Base-by-base conservation (phyloP, 2,113 vertebrate genomes). In the Psittacara wagleri region DNA sequence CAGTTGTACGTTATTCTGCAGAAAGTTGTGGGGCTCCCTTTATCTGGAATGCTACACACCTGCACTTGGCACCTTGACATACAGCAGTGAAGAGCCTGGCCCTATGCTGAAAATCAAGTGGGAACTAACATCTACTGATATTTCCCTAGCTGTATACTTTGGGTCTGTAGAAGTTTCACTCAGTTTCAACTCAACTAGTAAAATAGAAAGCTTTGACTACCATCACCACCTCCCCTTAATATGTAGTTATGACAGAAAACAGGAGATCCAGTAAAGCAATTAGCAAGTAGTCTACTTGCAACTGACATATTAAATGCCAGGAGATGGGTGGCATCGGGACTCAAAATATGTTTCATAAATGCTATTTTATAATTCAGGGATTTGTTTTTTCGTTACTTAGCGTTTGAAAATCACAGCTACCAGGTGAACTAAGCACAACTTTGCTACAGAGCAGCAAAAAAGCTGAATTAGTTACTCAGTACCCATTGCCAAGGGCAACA, bases 401-500 rank as follows among this genome's bases (percentile, higher is more conserved):
- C 52, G 64, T 72, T 85, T 86, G 85, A 93, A 96, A 97, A 95
- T 96, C 95, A 76, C 88, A 96, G 79, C 89, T 86, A 82, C 81
- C 75, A 83, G 85, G 84, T 95, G 85, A 97, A 96, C 90, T 72
- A 93, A 96, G 83, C 84, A 94, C 11, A 23, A 95, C 68, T 55
- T 93, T 96, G 88, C 80, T 95, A 81, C 94, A 88, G 95, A 98
- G 96, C 95, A 97, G 95, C 67, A 89, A 78, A 97, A 97, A 94
- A 79, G 12, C 61, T 75, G 96, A 97, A 98, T 98, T 97, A 98
- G 97, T 88, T 98, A 96, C 94, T 91, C 85, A 94, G 83, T 83
- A 97, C 95, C 95, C 96, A 98, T 95, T 97, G 98, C 98, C 97
- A 98, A 97, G 97, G 97, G 97, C 97, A 98, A 98, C 97, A 94